phyloP scores from a whole-genome alignment of 2,113 vertebrate genomes.

The Fukomys damarensis region DNA sequence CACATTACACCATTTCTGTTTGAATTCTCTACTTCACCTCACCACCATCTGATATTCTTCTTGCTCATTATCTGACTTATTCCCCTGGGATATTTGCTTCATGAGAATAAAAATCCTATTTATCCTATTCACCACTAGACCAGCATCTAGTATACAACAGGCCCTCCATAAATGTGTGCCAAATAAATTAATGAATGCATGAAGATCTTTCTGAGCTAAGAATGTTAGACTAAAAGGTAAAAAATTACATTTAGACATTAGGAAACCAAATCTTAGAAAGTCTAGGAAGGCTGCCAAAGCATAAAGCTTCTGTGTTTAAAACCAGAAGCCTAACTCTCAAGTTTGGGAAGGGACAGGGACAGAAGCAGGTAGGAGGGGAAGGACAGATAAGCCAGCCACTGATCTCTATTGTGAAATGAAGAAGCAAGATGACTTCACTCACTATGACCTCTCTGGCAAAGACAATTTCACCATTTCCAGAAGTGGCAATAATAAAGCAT shows the following conservation, averaged over 20 bases:
- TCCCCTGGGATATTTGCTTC: neutral
- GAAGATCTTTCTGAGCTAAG: slow-evolving; percentile 9
- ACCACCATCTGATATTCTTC: neutral
- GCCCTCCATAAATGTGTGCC: neutral
- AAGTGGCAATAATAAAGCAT: neutral
- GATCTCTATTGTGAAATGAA: neutral
- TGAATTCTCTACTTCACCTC: neutral
- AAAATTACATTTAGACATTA: neutral
- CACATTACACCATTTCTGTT: neutral
- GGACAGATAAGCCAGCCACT: neutral
- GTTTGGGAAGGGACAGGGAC: neutral
- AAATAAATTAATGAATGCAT: neutral
- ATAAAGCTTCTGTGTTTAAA: slow-evolving; percentile 19
- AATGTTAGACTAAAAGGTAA: neutral
- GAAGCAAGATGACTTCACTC: neutral
- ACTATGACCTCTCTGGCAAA: slow-evolving; percentile 5
- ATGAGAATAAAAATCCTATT: neutral
- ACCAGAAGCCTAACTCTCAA: neutral
- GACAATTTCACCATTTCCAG: neutral
- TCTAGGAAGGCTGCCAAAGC: neutral
- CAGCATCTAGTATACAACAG: neutral
- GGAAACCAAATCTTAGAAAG: neutral
- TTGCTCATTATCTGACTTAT: neutral
- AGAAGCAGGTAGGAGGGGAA: neutral
- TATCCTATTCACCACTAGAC: neutral